A percentile compares a stretch with the other conserved stretches of the same genome.
Conservation (phyloP, 2,888 invertebrate species). For the Philonicus albiceps region DNA sequence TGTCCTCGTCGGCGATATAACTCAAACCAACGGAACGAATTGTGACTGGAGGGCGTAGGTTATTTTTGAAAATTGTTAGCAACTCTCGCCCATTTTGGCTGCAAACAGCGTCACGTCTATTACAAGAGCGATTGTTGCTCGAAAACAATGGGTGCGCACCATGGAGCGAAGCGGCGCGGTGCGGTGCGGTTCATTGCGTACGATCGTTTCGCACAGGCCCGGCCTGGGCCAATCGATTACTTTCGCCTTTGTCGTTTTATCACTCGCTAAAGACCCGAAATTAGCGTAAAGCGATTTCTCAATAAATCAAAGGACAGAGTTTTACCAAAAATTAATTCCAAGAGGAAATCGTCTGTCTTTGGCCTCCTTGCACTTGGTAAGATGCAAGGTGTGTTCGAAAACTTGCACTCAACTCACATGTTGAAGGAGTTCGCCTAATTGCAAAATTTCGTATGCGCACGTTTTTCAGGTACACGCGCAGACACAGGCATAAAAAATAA, state of each 20-base stretch:
- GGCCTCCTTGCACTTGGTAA: not conserved
- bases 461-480: not conserved
- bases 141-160: conserved; percentile 21
- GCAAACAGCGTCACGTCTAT: conserved; percentile 22
- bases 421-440: conserved; percentile 7
- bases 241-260: not conserved
- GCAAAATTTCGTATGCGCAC: conserved; percentile 20
- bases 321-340: not conserved
- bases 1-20: conserved; percentile 9
- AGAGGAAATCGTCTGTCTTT: not conserved
- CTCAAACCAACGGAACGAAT: conserved; percentile 16
- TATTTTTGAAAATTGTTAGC: conserved; percentile 38
- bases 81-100: conserved; percentile 29
- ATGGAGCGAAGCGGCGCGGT: not conserved
- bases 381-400: conserved; percentile 2
- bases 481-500: not conserved
- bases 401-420: not conserved
- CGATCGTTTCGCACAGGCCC: not conserved
- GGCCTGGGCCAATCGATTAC: conserved; percentile 26
- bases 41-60: conserved; percentile 28
- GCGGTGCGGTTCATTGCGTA: not conserved
- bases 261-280: conserved; percentile 23
- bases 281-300: conserved; percentile 29
- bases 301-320: conserved; percentile 19
- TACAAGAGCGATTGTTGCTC: conserved; percentile 15